Conservation (phyloP, 1,140 invertebrate species). For the Diuraphis noxia region DNA sequence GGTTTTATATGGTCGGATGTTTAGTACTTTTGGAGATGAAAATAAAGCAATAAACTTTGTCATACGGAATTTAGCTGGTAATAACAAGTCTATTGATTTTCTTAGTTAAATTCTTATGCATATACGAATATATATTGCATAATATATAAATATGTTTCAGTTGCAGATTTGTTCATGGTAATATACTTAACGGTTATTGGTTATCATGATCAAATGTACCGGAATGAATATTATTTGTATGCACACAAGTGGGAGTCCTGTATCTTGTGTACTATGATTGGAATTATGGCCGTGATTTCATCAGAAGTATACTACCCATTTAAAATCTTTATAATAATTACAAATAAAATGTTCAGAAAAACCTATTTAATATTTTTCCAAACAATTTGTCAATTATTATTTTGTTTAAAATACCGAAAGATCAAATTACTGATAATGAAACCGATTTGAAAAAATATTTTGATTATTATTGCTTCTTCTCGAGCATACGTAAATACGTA, state of each 20-base stretch:
- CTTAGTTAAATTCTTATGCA: not conserved
- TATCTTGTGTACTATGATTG: not conserved
- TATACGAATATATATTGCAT: not conserved
- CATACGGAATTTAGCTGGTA: conserved; percentile 74
- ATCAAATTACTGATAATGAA: not conserved
- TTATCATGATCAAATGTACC: conserved; percentile 68
- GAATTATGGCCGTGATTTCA: conserved; percentile 20
- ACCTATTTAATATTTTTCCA: not conserved
- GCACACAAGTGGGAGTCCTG: conserved; percentile 69
- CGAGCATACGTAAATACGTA: not conserved
- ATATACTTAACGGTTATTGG: conserved; percentile 75
- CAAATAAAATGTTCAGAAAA: not conserved
- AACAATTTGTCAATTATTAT: not conserved
- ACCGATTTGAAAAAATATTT: not conserved
- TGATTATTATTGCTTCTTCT: not conserved
- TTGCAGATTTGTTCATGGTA: conserved; percentile 80
- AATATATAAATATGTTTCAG: conserved; percentile 58
- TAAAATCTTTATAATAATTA: not conserved
- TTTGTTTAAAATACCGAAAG: not conserved
- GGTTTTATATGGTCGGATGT: conserved; percentile 71
- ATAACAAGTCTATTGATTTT: not conserved
- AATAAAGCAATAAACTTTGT: conserved; percentile 65
- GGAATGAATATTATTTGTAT: conserved; percentile 68
- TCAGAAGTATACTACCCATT: conserved; percentile 58
- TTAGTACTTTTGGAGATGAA: conserved; percentile 66